Conservation (phyloP, 1,140 invertebrate species). For the Trinorchestia longiramus region DNA sequence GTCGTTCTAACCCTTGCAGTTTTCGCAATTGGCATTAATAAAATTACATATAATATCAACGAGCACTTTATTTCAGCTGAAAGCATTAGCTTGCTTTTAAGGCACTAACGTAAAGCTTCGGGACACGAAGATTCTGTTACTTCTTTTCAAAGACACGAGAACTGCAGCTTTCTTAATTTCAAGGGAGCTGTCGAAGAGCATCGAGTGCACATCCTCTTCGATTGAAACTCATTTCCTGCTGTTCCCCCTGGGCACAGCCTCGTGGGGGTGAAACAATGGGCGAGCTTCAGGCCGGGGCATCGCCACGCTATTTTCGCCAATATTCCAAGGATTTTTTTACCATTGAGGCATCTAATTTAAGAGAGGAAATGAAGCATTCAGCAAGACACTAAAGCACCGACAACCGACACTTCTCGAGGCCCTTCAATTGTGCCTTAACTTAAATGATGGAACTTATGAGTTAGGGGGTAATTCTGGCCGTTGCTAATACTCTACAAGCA, state of each 20-base stretch:
- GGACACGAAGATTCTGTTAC: neutral
- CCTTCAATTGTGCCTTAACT: neutral
- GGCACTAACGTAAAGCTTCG: neutral
- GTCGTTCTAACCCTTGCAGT: too few species aligned
- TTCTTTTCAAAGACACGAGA: neutral
- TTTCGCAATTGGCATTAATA: too few species aligned
- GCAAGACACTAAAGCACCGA: neutral
- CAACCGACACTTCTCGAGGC: neutral
- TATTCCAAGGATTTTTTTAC: neutral
- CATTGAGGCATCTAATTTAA: neutral
- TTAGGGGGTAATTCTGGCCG: neutral
- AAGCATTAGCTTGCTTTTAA: neutral
- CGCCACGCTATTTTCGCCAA: neutral
- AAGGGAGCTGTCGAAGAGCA: neutral
- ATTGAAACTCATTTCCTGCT: constrained; percentile 13
- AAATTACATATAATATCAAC: neutral
- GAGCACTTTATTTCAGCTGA: neutral
- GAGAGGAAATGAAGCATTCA: neutral
- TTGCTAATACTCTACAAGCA: neutral
- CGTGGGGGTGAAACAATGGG: neutral
- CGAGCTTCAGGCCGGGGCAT: neutral
- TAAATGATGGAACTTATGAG: neutral
- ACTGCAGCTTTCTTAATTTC: neutral
- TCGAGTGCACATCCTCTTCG: neutral
- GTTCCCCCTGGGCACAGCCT: neutral